phyloP scores from a whole-genome alignment of 2,797 vertebrate species.

The Phoxinus dragarum region DNA sequence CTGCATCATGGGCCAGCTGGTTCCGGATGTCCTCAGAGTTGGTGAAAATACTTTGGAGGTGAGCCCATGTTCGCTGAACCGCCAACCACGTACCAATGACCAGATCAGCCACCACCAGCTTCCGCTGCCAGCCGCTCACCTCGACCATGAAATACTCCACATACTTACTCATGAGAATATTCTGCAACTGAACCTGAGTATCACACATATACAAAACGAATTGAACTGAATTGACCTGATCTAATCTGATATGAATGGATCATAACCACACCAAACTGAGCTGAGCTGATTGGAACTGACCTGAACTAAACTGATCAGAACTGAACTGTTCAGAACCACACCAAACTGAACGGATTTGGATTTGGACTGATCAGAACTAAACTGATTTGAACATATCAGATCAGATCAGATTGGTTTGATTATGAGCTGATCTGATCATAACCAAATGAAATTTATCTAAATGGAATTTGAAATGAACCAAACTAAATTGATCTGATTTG shows the following conservation, averaged over 20 bases:
- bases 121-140: constrained; percentile 84
- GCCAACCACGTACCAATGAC: constrained; percentile 85
- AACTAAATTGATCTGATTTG: not conserved
- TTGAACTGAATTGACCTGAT: not conserved
- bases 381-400: not conserved
- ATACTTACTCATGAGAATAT: constrained; percentile 87
- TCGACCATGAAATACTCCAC: constrained; percentile 85
- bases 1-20: constrained; percentile 83
- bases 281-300: too few species aligned
- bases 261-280: not conserved
- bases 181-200: constrained; percentile 83
- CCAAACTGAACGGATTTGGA: not conserved
- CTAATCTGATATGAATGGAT: not conserved
- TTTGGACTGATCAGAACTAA: not conserved
- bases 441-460: not conserved
- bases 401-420: too few species aligned
- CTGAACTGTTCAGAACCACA: not conserved
- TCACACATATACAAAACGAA: not conserved
- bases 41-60: constrained; percentile 87
- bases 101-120: constrained; percentile 82
- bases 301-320: not conserved
- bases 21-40: constrained; percentile 85
- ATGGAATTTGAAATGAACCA: too few species aligned
- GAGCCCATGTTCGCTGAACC: constrained; percentile 87
- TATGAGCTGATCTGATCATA: not conserved